phyloP scores from a whole-genome alignment of 2,113 vertebrate genomes.

The Epinephelus fuscoguttatus region DNA sequence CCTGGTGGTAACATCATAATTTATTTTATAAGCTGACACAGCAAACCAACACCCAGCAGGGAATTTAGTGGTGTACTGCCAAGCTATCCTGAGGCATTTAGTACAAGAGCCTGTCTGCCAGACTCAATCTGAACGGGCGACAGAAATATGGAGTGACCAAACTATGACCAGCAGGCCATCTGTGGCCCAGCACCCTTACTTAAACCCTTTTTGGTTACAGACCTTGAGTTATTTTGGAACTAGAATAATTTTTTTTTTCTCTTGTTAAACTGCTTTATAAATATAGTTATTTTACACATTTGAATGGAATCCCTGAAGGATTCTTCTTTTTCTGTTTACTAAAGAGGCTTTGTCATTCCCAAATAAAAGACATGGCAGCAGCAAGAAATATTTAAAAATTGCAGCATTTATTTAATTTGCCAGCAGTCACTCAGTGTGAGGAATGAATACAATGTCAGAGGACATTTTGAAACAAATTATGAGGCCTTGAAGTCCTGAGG shows the following conservation, averaged over 20 bases:
- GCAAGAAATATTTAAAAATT: neutral
- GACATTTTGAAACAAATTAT: neutral
- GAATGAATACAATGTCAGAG: neutral
- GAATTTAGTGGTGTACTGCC: neutral
- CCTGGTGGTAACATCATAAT: slow-evolving; percentile 17
- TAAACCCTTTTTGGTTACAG: slow-evolving; percentile 6
- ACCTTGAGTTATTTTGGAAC: slow-evolving; percentile 7
- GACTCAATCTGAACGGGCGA: slow-evolving; percentile 20
- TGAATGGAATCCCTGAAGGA: neutral
- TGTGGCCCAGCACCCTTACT: neutral
- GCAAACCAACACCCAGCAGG: slow-evolving; percentile 37
- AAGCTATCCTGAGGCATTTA: slow-evolving; percentile 14
- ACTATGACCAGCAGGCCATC: slow-evolving; percentile 18
- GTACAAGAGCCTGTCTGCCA: neutral
- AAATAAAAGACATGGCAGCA: neutral
- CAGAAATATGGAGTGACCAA: slow-evolving; percentile 9
- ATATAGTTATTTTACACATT: neutral
- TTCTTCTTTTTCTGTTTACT: neutral
- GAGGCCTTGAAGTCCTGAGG: too few relatives aligned
- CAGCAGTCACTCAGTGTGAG: neutral
- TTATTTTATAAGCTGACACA: slow-evolving; percentile 32
- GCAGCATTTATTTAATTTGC: neutral
- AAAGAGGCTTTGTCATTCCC: neutral
- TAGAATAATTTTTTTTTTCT: rapidly evolving
- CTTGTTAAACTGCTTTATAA: neutral